These are phyloP conservation scores for Eremophila alpestris DNA, from an alignment of 2,797 vertebrate species.

Conservation along the genomic window DNA sequence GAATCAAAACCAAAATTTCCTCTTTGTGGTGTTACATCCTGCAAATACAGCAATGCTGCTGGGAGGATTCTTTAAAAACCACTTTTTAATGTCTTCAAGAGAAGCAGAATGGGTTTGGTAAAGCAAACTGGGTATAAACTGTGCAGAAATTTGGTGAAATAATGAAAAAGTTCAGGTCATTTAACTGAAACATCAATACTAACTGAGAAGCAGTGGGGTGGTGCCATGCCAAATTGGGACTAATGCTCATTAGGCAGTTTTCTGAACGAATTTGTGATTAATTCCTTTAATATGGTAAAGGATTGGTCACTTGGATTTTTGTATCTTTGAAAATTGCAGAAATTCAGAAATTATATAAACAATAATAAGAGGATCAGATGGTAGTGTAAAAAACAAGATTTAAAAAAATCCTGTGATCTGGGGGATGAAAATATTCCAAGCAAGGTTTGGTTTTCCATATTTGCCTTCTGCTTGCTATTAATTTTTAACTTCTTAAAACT, in stretches of 20 bases:
- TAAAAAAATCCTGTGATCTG: background rate
- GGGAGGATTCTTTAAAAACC: background rate
- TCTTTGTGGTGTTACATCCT: rapidly evolving
- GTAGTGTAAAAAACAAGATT: background rate
- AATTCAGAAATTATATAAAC: background rate
- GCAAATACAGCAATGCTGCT: background rate
- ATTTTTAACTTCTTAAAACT: background rate
- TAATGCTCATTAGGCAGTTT: background rate
- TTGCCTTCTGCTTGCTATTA: background rate
- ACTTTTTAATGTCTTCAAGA: background rate
- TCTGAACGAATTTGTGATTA: background rate
- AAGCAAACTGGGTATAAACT: background rate
- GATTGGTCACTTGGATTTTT: background rate
- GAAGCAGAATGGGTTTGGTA: background rate
- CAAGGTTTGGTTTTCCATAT: background rate
- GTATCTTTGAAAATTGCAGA: background rate
- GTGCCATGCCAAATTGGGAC: too few species aligned
- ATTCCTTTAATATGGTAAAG: background rate
- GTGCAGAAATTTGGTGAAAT: background rate
- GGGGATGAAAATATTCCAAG: background rate
- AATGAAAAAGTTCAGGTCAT: background rate
- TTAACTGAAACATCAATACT: rapidly evolving
- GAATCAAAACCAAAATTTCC: background rate
- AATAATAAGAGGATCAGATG: background rate
- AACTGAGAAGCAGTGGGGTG: background rate